Evolutionary conservation across 1,140 invertebrate genomes (phyloP), one percentile per base, ranked within the genome.

Genomic region (Hycleus phaleratus): DNA sequence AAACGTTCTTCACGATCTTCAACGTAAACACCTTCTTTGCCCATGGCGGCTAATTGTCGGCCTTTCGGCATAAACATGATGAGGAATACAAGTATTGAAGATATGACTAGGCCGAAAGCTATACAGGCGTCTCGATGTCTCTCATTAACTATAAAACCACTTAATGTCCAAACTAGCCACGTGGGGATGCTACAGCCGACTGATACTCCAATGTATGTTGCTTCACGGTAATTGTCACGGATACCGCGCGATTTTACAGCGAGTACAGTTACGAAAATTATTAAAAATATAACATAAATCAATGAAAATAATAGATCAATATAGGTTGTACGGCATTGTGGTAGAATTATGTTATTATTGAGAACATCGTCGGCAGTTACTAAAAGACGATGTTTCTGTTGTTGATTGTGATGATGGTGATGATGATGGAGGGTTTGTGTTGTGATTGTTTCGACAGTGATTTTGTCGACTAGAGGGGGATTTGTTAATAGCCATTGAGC

Each of bases 21-120:
- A 24, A 87, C 78, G 70, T 87, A 87, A 32, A 89, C 80, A 46
- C 87, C 81, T 49, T 82, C 84, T 59, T 88, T 86, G 10, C 92
- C 91, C 77, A 95, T 83, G 6, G 91, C 92, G 0, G 91, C 90
- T 68, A 95, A 73, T 63, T 94, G 91, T n/a, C 93, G 79, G 42
- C 90, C 90, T 76, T 95, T 95, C 2, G 93, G 91, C 73, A 94
- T 85, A 74, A 96, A 97, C 91, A 96, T 95, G 8, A 93, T 82
- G 46, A 94, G 79, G 71, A 96, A 93, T 8, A 94, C 84, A 7
- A 93, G 81, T 1, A 86, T 81, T 26, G 90, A 85, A 4, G 89
- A 93, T 26, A 85, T 81, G 8, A 93, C 81, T 11, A 95, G 76
- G 0, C 93, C 93, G 67, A 91, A 93, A 0, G 90, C 91, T 1